Percentiles rank a stretch among this genome's conserved stretches.
Evolutionary conservation across 2,888 invertebrate genomes (phyloP).

Genomic region (Andrena praecox): DNA sequence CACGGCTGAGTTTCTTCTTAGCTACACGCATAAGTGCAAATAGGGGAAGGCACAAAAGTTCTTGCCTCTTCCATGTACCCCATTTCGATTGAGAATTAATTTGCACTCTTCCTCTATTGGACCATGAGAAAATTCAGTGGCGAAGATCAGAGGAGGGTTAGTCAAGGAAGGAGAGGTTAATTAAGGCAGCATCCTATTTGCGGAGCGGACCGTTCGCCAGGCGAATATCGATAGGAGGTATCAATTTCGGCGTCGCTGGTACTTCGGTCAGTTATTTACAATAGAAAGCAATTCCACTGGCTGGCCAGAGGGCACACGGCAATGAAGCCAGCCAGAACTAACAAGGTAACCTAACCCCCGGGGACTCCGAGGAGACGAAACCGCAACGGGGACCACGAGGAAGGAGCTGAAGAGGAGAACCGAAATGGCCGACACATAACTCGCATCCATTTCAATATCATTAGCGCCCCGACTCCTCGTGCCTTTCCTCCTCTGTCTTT

Average conservation of each 20-base stretch:
- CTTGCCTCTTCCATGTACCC: constrained; percentile 31
- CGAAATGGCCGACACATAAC: constrained; percentile 80
- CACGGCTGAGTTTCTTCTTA: constrained; percentile 20
- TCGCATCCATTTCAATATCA: constrained; percentile 83
- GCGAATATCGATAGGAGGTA: constrained; percentile 60
- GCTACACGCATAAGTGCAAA: not conserved
- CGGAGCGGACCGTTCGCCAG: constrained; percentile 13
- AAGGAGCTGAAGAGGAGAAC: constrained; percentile 63
- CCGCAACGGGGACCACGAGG: constrained; percentile 40
- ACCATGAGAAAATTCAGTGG: too few species aligned
- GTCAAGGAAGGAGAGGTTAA: too few species aligned
- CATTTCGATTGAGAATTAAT: too few species aligned
- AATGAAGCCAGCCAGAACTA: constrained; percentile 80
- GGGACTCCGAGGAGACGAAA: constrained; percentile 61
- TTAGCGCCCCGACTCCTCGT: constrained; percentile 71
- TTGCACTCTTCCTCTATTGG: too few species aligned
- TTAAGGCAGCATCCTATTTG: too few species aligned
- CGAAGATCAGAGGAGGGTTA: too few species aligned
- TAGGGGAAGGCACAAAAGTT: constrained; percentile 24
- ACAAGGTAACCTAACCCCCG: constrained; percentile 83
- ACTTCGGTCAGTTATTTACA: constrained; percentile 75
- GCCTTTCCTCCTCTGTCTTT: not conserved
- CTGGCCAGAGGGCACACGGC: constrained; percentile 76
- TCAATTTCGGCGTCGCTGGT: constrained; percentile 69
- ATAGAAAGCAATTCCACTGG: constrained; percentile 75